A percentile compares a stretch with the other conserved stretches of the same genome.
These are phyloP conservation scores for Peucedramus taeniatus DNA, from an alignment of 2,113 vertebrate species.

Conservation along the genomic window DNA sequence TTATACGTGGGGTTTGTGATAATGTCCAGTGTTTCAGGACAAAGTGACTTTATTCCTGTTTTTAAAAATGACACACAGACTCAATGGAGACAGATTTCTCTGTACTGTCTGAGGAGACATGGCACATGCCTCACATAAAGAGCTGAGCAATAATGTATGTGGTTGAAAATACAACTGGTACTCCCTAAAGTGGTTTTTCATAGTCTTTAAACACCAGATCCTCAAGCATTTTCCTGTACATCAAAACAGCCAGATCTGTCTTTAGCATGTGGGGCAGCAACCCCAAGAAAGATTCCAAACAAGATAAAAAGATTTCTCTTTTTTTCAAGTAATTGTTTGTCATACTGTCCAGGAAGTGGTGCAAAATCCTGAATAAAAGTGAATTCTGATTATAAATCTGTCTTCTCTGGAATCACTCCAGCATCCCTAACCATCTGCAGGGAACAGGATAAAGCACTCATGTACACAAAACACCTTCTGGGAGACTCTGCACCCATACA, in stretches of 20 bases:
- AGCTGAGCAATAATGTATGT: not conserved
- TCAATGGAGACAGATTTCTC: not conserved
- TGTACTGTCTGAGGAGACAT: not conserved
- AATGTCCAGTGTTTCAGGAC: not conserved
- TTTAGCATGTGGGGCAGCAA: not conserved
- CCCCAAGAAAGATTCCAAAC: not conserved
- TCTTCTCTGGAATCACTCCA: not conserved
- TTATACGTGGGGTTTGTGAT: not conserved
- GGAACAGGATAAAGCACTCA: not conserved
- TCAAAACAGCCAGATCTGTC: constrained; percentile 14
- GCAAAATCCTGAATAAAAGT: not conserved
- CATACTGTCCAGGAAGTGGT: not conserved
- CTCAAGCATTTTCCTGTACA: not conserved
- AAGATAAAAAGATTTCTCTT: not conserved
- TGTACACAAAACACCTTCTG: not conserved
- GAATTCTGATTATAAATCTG: not conserved
- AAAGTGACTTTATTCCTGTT: not conserved
- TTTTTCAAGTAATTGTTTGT: not conserved
- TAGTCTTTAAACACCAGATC: not conserved
- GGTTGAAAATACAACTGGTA: not conserved
- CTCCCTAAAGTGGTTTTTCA: not conserved
- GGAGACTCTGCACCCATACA: not conserved
- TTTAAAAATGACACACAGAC: not conserved
- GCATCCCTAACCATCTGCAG: not conserved
- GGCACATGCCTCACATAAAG: too few species aligned